These are phyloP conservation scores for Itoplectis maculator DNA, from an alignment of 2,888 invertebrate genomes.

Conservation along the genomic window DNA sequence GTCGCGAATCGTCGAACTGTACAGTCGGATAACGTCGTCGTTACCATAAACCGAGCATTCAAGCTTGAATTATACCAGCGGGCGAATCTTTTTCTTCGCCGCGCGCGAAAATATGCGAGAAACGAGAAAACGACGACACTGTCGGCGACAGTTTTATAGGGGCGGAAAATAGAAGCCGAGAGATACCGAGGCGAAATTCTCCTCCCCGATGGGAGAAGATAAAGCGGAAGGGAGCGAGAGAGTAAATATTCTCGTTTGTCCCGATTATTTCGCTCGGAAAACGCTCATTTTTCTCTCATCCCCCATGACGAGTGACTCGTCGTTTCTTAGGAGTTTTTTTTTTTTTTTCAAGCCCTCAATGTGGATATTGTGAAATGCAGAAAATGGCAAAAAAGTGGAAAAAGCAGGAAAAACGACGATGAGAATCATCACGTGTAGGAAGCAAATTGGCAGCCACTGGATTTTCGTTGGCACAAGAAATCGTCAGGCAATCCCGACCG, in stretches of 20 bases:
- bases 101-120: neutral
- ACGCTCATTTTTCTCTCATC: neutral
- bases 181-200: neutral
- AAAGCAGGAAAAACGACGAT: constrained; percentile 29
- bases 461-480: constrained; percentile 31
- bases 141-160: too few species aligned
- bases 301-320: too few species aligned
- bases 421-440: constrained; percentile 12
- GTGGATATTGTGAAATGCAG: neutral
- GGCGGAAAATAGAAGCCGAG: neutral
- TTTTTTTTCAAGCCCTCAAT: neutral
- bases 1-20: constrained; percentile 3
- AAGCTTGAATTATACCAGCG: neutral
- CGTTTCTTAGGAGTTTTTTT: neutral
- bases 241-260: constrained; percentile 7
- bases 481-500: constrained; percentile 36
- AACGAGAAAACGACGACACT: neutral
- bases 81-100: constrained; percentile 18
- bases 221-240: neutral
- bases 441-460: constrained; percentile 29
- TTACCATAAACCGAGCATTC: constrained; percentile 2
- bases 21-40: constrained; percentile 2
- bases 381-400: too few species aligned
- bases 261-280: neutral
- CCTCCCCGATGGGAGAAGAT: neutral